Conservation (phyloP, 2,797 vertebrate genomes). For the Sebastes hopkinsi region DNA sequence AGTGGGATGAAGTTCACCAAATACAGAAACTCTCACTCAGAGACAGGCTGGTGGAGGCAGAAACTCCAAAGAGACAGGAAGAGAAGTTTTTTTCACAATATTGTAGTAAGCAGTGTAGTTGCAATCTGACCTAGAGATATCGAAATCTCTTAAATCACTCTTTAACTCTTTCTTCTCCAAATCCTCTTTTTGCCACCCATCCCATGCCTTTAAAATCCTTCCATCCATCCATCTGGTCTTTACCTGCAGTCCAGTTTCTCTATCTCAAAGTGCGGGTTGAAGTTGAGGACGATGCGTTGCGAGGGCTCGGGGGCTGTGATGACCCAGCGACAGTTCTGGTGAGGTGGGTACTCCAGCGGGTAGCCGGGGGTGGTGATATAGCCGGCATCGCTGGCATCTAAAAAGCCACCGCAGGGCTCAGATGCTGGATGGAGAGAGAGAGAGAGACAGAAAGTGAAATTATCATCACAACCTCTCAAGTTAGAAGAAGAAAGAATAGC, state of each 20-base stretch:
- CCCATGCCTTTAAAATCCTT: not conserved
- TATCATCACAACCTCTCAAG: not conserved
- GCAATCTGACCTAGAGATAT: not conserved
- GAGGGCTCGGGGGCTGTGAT: conserved; percentile 92
- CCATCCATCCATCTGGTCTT: conserved; percentile 40
- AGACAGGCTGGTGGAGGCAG: conserved; percentile 19
- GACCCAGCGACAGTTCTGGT: conserved; percentile 97
- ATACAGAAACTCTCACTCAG: conserved; percentile 14
- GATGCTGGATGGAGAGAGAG: conserved; percentile 46
- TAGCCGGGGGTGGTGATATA: conserved; percentile 99
- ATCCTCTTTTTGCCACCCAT: not conserved
- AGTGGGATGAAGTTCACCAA: conserved; percentile 65
- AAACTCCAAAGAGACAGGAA: not conserved
- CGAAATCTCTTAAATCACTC: not conserved
- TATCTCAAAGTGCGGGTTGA: conserved; percentile 99
- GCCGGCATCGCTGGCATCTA: conserved; percentile 93
- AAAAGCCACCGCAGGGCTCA: conserved; percentile 87
- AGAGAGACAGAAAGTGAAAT: conserved; percentile 34
- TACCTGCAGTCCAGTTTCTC: conserved; percentile 99
- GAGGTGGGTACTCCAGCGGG: conserved; percentile 95
- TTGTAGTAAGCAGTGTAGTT: not conserved
- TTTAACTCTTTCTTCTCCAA: not conserved
- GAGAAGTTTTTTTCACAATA: not conserved
- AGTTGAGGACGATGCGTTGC: conserved; percentile 98
- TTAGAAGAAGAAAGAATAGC: not conserved